These are phyloP conservation scores for Diadophis punctatus DNA, from an alignment of 2,113 vertebrate genomes.

Conservation along the genomic window DNA sequence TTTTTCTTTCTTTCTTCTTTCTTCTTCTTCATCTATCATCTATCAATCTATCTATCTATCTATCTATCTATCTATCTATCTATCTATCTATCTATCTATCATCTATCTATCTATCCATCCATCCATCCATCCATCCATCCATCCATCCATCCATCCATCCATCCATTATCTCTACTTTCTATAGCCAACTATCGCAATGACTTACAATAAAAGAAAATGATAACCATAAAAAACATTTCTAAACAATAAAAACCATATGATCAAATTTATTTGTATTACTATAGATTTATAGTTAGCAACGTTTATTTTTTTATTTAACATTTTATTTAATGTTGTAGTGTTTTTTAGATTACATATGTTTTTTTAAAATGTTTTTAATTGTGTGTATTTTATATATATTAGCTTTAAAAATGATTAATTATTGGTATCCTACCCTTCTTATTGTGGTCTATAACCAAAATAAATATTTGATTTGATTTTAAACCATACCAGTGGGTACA, in stretches of 20 bases:
- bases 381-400: neutral
- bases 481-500: neutral
- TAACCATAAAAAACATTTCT: neutral
- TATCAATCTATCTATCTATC: too few relatives aligned
- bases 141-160: neutral
- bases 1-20: too few relatives aligned
- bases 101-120: too few relatives aligned
- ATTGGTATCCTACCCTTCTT: neutral
- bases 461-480: neutral
- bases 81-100: too few relatives aligned
- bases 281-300: neutral
- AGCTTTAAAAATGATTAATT: neutral
- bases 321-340: too few relatives aligned
- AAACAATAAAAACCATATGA: neutral
- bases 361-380: neutral
- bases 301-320: too few relatives aligned
- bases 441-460: neutral
- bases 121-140: too few relatives aligned
- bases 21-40: too few relatives aligned
- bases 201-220: neutral
- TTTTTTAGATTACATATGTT: neutral
- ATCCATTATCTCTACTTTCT: neutral
- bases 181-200: neutral
- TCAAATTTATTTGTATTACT: neutral
- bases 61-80: too few relatives aligned